Conservation (phyloP, 1,140 invertebrate species). For the Neoseiulus cucumeris region DNA sequence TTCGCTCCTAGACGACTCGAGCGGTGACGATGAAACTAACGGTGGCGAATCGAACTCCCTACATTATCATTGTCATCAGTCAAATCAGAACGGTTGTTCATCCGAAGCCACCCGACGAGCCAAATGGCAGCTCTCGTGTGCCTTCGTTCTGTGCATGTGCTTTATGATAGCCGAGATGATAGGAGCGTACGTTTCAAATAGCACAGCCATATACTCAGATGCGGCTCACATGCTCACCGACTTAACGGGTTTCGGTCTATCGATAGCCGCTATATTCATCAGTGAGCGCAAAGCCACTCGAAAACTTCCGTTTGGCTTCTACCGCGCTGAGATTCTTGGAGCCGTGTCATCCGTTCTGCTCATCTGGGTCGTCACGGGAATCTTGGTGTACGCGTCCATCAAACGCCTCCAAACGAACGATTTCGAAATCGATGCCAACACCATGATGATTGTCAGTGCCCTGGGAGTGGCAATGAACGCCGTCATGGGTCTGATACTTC, state of each 20-base stretch:
- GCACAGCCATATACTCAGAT: conserved; percentile 1
- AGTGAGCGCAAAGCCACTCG: neutral
- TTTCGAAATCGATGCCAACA: conserved; percentile 25
- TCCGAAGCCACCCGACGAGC: neutral
- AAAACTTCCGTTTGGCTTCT: neutral
- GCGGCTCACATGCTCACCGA: conserved; percentile 1
- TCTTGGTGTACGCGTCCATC: conserved; percentile 37
- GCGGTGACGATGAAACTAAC: neutral
- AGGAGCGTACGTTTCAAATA: neutral
- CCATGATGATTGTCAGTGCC: conserved; percentile 38
- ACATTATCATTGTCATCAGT: neutral
- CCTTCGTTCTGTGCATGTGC: neutral
- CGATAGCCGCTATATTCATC: neutral
- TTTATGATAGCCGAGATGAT: conserved; percentile 8
- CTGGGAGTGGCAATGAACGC: conserved; percentile 36
- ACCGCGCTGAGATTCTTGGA: conserved; percentile 35
- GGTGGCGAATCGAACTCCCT: neutral
- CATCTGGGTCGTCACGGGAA: conserved; percentile 40
- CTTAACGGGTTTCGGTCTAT: neutral
- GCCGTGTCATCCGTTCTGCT: conserved; percentile 37
- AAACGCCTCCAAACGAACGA: conserved; percentile 23
- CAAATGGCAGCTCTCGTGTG: neutral
- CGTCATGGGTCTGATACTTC: conserved; percentile 21
- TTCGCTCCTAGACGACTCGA: conserved; percentile 5
- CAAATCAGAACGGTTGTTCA: neutral